These are phyloP conservation scores for Nesoenas mayeri DNA, from an alignment of 2,113 vertebrate genomes.

Conservation along the genomic window DNA sequence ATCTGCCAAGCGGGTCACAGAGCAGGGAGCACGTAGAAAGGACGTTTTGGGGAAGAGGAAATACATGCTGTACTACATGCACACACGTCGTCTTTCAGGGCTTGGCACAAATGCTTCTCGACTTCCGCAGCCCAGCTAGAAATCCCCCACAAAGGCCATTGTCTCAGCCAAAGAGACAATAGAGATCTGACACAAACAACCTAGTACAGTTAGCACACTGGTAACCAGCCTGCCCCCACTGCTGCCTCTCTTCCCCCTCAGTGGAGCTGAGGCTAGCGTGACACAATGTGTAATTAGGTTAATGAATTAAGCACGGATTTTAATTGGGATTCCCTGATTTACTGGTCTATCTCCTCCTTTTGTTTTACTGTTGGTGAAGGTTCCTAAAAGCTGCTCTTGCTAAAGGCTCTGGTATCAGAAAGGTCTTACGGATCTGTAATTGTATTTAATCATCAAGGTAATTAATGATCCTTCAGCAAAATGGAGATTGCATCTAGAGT, in stretches of 20 bases:
- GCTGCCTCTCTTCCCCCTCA: neutral
- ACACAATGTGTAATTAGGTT: conserved; percentile 62
- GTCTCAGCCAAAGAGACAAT: neutral
- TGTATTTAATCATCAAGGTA: conserved; percentile 67
- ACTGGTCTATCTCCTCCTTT: conserved; percentile 44
- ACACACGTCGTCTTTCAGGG: rapidly evolving
- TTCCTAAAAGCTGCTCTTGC: conserved; percentile 46
- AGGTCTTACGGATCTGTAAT: conserved; percentile 65
- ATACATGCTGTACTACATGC: neutral
- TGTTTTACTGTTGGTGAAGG: conserved; percentile 45
- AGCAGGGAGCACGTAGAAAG: neutral
- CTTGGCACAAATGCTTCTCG: neutral
- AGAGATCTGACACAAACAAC: neutral
- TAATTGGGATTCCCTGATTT: conserved; percentile 64
- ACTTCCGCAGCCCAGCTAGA: neutral
- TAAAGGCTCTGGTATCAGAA: conserved; percentile 51
- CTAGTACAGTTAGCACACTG: neutral
- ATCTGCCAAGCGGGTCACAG: neutral
- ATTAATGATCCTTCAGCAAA: conserved; percentile 66
- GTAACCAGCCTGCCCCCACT: neutral
- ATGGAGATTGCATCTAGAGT: conserved; percentile 57
- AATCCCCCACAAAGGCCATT: neutral
- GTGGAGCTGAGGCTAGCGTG: neutral
- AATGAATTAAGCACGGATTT: conserved; percentile 55
- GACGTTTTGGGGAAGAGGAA: neutral